Conservation (phyloP, 2,113 vertebrate genomes). For the Nesogale talazaci region DNA sequence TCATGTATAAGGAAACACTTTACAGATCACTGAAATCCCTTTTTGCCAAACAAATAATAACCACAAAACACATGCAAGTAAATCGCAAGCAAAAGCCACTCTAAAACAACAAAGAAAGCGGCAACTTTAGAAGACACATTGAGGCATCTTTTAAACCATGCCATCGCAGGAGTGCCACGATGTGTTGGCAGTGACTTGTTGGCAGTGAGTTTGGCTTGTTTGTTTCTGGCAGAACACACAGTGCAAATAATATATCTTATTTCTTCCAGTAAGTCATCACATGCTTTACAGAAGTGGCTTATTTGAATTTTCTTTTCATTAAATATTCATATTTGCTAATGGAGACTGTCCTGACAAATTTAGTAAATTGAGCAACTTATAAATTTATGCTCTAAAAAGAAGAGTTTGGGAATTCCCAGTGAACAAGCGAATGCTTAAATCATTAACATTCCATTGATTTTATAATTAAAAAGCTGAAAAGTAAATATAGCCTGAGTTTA, state of each 20-base stretch:
- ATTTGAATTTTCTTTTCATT: slow-evolving; percentile 85
- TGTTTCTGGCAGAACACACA: background rate
- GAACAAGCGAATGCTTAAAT: slow-evolving; percentile 84
- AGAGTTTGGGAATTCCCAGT: slow-evolving; percentile 80
- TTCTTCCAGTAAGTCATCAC: slow-evolving; percentile 87
- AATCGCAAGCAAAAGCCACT: background rate
- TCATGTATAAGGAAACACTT: background rate
- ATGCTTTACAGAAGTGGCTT: slow-evolving; percentile 82
- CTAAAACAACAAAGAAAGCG: background rate
- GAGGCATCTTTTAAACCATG: background rate
- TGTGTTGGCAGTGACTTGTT: too few species aligned
- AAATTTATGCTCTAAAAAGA: slow-evolving; percentile 84
- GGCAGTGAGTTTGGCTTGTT: too few species aligned
- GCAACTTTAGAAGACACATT: slow-evolving; percentile 17
- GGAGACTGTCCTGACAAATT: slow-evolving; percentile 87
- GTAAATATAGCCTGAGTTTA: slow-evolving; percentile 82
- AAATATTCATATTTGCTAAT: slow-evolving; percentile 90
- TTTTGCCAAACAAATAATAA: slow-evolving; percentile 11
- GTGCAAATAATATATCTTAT: slow-evolving; percentile 75
- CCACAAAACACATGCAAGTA: background rate
- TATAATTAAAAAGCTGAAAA: slow-evolving; percentile 86
- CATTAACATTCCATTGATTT: slow-evolving; percentile 87
- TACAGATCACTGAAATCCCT: background rate
- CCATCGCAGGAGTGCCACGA: too few species aligned
- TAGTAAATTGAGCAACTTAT: slow-evolving; percentile 85